These are phyloP conservation scores for Nyctibius bracteatus DNA, from an alignment of 2,113 vertebrate species.

Conservation along the genomic window DNA sequence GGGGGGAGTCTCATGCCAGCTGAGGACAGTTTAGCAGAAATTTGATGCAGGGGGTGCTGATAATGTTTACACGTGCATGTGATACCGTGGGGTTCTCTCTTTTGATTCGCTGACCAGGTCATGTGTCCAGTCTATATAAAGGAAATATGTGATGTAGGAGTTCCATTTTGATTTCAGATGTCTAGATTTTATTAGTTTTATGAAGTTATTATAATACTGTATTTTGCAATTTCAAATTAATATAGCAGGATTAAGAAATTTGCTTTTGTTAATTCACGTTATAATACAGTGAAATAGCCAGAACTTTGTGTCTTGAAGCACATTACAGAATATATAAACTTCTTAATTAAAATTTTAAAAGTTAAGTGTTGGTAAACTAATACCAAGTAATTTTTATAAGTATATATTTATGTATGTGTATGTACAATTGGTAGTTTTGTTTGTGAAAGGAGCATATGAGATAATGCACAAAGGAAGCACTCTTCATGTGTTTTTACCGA, in stretches of 20 bases:
- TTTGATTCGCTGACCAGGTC: constrained; percentile 59
- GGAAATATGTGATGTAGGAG: not conserved
- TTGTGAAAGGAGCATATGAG: not conserved
- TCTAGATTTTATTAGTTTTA: not conserved
- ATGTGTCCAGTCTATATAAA: constrained; percentile 6
- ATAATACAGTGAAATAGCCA: not conserved
- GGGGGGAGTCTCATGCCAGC: not conserved
- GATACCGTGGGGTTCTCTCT: not conserved
- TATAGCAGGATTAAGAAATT: not conserved
- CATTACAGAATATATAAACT: not conserved
- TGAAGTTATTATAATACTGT: rapidly evolving
- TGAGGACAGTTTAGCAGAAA: not conserved
- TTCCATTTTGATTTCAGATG: not conserved
- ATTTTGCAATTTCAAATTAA: not conserved
- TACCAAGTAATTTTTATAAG: not conserved
- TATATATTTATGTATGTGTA: not conserved
- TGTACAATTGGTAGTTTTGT: not conserved
- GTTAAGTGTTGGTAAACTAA: not conserved
- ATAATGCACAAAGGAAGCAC: not conserved
- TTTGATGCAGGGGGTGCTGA: not conserved
- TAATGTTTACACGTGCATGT: not conserved
- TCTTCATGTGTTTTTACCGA: not conserved
- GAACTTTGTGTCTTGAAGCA: not conserved
- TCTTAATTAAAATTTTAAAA: not conserved
- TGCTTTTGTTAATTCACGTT: not conserved